phyloP scores from a whole-genome alignment of 2,113 vertebrate species.

The Craseonycteris thonglongyai region DNA sequence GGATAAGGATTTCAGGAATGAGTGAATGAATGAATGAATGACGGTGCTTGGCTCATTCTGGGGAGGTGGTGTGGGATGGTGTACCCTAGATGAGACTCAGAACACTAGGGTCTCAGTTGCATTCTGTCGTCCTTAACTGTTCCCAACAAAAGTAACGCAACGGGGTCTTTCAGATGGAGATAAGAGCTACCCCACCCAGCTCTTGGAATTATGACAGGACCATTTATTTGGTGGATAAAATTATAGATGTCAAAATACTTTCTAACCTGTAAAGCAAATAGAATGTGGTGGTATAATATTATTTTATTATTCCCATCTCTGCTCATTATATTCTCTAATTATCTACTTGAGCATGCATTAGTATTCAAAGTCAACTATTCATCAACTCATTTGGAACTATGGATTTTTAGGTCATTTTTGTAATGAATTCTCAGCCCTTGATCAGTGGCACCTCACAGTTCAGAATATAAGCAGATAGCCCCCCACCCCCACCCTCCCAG shows the following conservation, averaged over 20 bases:
- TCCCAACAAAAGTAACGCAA: background rate
- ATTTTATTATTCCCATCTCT: background rate
- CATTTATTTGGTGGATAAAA: background rate
- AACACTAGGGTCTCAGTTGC: background rate
- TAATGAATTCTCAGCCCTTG: background rate
- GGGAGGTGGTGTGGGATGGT: background rate
- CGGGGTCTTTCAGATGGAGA: background rate
- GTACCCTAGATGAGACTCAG: background rate
- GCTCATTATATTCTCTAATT: background rate
- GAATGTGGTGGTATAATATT: no score
- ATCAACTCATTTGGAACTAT: background rate
- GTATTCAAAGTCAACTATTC: background rate
- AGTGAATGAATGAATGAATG: background rate
- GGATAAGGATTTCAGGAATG: background rate
- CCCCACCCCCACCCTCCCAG: no score
- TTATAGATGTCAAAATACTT: background rate
- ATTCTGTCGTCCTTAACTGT: background rate
- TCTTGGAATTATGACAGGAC: background rate
- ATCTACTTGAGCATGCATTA: background rate
- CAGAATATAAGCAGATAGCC: no score
- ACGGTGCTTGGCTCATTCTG: background rate
- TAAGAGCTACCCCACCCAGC: background rate
- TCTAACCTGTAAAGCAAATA: background rate
- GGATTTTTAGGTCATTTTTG: background rate
- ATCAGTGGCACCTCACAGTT: background rate